Evolutionary conservation across 2,113 vertebrate species (phyloP), one percentile per base, ranked within the genome.

Genomic region (Athene cunicularia): DNA sequence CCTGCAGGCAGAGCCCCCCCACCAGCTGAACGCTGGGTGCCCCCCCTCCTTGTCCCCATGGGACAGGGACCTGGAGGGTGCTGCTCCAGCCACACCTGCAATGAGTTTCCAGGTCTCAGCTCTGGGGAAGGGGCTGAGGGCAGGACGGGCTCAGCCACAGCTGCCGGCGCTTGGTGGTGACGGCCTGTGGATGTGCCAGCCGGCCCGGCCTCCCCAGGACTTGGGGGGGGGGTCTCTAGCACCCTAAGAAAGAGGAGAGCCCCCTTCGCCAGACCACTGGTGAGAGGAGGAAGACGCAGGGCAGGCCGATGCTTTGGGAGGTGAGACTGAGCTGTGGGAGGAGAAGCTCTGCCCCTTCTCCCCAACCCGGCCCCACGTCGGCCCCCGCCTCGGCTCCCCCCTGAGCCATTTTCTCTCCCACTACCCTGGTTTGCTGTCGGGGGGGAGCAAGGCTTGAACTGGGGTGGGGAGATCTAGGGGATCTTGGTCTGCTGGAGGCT

Each of bases 41-140:
- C 50, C 12, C 28, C 26, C 28, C 39, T 39, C 39, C 4, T 63
- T 7, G 0, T 28, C 18, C 19, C 53, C 26, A 0, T 1, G 35
- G 55, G 14, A 6, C n/a, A 21, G 50, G 35, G 39, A 67, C 3
- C 52, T 16, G 45, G 6, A 26, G 52, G 63, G 24, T 37, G 14
- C 37, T 8, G 39, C 82, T 47, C 49, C 1, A 3, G 35, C 76
- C 86, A 17, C 50, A 77, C 3, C 68, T 92, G 88, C 79, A 10
- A 0, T 1, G 91, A 85, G n/a, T 71, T 90, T 23, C 55, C 82
- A 27, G 63, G 14, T 47, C 30, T 68, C 72, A 26, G 68, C 77
- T 2, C 12, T 4, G 35, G 27, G 26, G 22, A 37, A 5, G 39
- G 67, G 58, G 5, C 63, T 27, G 86, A 67, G 72, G 22, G 2